Conservation (phyloP, 2,888 invertebrate species). For the Entomobrya proxima region DNA sequence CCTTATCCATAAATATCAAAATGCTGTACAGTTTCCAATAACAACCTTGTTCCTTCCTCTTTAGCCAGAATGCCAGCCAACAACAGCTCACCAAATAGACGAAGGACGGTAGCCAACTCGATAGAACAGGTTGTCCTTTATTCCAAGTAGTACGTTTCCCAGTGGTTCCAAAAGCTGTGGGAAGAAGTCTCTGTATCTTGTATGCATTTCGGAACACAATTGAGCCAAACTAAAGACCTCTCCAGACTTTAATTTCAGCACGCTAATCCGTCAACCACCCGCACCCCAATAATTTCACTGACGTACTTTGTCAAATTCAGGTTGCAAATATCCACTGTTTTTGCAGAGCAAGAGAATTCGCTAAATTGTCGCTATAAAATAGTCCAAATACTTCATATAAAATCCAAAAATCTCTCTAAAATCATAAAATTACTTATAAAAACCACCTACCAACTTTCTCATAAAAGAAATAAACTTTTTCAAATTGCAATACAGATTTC, state of each 20-base stretch:
- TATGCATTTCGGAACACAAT: slow-evolving; percentile 91
- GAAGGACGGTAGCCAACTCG: no score
- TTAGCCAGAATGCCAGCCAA: slow-evolving; percentile 88
- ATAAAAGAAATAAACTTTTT: slow-evolving; percentile 99
- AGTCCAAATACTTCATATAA: slow-evolving; percentile 21
- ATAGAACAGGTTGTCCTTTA: no score
- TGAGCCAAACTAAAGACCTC: slow-evolving; percentile 93
- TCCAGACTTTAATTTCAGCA: slow-evolving; percentile 85
- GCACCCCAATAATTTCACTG: slow-evolving; percentile 93
- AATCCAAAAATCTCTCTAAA: neutral
- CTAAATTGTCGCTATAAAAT: slow-evolving; percentile 86
- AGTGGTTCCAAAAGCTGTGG: slow-evolving; percentile 85
- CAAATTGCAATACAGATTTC: slow-evolving; percentile 93
- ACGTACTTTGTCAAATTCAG: slow-evolving; percentile 97
- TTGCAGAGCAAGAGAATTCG: slow-evolving; percentile 86
- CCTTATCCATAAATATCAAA: slow-evolving; percentile 94
- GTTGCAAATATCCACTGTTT: slow-evolving; percentile 89
- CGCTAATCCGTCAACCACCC: no score
- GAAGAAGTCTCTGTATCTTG: slow-evolving; percentile 93
- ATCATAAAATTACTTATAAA: no score
- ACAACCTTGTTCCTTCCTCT: slow-evolving; percentile 91
- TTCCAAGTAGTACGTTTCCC: no score
- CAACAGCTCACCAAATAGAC: slow-evolving; percentile 94
- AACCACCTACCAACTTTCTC: slow-evolving; percentile 85
- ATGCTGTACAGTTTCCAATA: slow-evolving; percentile 90